Conservation (phyloP, 2,888 invertebrate genomes). For the Ennomos quercinarius region DNA sequence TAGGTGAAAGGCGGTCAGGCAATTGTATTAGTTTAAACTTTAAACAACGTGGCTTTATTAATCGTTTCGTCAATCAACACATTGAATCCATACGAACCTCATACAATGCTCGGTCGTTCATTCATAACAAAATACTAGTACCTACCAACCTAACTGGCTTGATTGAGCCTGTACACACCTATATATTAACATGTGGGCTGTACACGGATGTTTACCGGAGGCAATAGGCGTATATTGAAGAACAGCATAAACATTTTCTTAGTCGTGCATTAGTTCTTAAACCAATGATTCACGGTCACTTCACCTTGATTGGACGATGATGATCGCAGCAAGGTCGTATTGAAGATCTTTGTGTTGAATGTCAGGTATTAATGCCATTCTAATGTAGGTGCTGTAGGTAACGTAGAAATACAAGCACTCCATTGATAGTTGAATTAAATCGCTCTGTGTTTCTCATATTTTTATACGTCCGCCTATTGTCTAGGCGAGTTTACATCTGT, state of each 20-base stretch:
- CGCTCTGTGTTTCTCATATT: slow-evolving; percentile 65
- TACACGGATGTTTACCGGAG: slow-evolving; percentile 41
- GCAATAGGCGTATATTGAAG: slow-evolving; percentile 29
- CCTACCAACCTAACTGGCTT: slow-evolving; percentile 20
- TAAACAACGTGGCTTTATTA: slow-evolving; percentile 10
- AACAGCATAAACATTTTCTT: slow-evolving; percentile 40
- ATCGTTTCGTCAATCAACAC: slow-evolving; percentile 18
- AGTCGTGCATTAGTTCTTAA: slow-evolving; percentile 59
- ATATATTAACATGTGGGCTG: slow-evolving; percentile 31
- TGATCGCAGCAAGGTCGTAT: slow-evolving; percentile 59
- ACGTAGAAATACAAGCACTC: slow-evolving; percentile 45
- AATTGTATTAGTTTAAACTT: slow-evolving; percentile 18
- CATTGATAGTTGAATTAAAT: slow-evolving; percentile 53
- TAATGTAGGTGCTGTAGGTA: slow-evolving; percentile 1
- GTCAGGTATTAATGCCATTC: slow-evolving; percentile 16
- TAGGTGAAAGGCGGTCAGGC: slow-evolving; percentile 3
- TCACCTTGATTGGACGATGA: slow-evolving; percentile 55
- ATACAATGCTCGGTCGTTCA: slow-evolving; percentile 15
- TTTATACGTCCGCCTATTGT: slow-evolving; percentile 75
- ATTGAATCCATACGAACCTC: slow-evolving; percentile 10
- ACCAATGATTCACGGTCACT: slow-evolving; percentile 60
- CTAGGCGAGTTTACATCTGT: slow-evolving; percentile 48
- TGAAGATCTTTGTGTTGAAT: slow-evolving; percentile 32
- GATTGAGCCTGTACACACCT: slow-evolving; percentile 18
- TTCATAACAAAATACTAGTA: slow-evolving; percentile 25